A percentile compares a stretch with the other conserved stretches of the same genome.
Conservation (phyloP, 1,140 invertebrate genomes). For the Melitaea cinxia region DNA sequence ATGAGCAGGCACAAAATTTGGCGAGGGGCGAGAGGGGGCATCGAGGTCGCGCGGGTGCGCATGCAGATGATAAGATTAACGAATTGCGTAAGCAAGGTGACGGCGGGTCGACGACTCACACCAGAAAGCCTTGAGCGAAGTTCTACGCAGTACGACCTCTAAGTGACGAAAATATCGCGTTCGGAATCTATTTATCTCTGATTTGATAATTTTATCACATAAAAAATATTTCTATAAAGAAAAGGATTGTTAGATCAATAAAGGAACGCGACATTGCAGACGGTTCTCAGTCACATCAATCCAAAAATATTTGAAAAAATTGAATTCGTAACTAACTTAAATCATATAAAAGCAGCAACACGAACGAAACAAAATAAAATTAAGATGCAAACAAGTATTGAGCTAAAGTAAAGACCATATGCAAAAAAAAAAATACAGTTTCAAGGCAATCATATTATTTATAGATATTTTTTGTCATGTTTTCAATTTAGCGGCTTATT, state of each 20-base stretch:
- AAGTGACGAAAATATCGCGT: slow-evolving; percentile 62
- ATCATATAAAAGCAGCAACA: not conserved
- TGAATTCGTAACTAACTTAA: not conserved
- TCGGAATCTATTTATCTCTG: slow-evolving; percentile 40
- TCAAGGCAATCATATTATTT: slow-evolving; percentile 3
- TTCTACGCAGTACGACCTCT: slow-evolving; percentile 70
- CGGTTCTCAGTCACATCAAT: too few relatives aligned
- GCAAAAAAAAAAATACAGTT: not conserved
- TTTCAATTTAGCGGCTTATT: slow-evolving; percentile 1
- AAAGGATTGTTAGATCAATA: not conserved
- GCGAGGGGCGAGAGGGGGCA: slow-evolving; percentile 66
- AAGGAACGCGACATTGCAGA: not conserved
- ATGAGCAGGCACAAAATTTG: slow-evolving; percentile 44
- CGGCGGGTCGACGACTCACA: slow-evolving; percentile 72
- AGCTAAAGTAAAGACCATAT: not conserved
- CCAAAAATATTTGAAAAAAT: too few relatives aligned
- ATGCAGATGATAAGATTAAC: slow-evolving; percentile 79
- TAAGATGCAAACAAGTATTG: not conserved
- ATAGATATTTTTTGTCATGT: not conserved
- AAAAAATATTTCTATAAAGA: not conserved
- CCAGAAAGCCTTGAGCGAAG: slow-evolving; percentile 67
- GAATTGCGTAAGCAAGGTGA: slow-evolving; percentile 81
- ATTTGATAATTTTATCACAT: not conserved
- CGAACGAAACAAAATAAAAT: not conserved
- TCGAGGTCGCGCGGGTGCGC: slow-evolving; percentile 68